Evolutionary conservation across 2,888 invertebrate genomes (phyloP).

Genomic region (Drosophila ustulata): DNA sequence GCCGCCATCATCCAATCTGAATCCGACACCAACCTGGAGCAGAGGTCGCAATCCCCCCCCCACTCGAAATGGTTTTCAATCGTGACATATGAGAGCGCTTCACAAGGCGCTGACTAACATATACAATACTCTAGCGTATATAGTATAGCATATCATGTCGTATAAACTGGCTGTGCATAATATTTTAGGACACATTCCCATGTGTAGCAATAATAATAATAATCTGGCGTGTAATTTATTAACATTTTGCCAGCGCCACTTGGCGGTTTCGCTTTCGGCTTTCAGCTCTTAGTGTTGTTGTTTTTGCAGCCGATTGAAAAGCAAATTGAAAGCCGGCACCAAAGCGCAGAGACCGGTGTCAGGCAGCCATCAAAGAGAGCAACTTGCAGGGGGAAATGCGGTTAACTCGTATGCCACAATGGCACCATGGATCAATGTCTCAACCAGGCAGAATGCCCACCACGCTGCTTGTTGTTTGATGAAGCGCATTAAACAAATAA

Average conservation of each 20-base stretch:
- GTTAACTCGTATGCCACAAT: constrained; percentile 1
- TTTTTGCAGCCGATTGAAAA: constrained; percentile 56
- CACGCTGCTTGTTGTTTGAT: constrained; percentile 57
- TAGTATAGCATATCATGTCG: too few relatives aligned
- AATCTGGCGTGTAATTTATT: constrained; percentile 62
- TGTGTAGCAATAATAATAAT: constrained; percentile 24
- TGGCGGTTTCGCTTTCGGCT: constrained; percentile 55
- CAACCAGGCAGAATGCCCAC: constrained; percentile 10
- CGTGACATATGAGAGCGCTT: constrained; percentile 66
- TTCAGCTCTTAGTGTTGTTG: constrained; percentile 19
- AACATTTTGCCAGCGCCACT: constrained; percentile 32
- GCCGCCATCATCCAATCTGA: neutral
- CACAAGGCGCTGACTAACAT: constrained; percentile 27
- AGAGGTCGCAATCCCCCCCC: too few relatives aligned
- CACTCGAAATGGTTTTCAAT: constrained; percentile 47
- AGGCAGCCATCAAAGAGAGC: constrained; percentile 28
- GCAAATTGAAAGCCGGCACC: constrained; percentile 60
- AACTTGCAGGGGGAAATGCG: neutral
- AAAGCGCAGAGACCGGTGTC: constrained; percentile 30
- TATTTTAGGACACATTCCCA: constrained; percentile 40
- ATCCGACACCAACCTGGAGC: neutral
- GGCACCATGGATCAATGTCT: constrained; percentile 23
- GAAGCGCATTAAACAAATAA: constrained; percentile 72
- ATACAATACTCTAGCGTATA: too few relatives aligned
- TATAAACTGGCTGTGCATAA: constrained; percentile 14